Evolutionary conservation across 1,140 invertebrate genomes (phyloP).

Genomic region (Drosophila jambulina): DNA sequence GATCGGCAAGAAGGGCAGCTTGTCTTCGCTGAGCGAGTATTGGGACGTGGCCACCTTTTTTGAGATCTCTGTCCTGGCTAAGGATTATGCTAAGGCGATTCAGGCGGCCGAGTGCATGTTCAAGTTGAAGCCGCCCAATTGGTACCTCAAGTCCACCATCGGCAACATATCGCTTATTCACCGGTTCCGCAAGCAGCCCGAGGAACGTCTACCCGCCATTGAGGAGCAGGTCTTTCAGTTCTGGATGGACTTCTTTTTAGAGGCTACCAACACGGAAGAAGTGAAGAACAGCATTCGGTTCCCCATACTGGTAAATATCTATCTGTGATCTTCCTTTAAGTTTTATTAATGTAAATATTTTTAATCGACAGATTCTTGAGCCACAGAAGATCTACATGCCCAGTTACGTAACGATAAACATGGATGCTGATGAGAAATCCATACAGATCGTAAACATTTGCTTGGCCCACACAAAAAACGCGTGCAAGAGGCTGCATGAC

Average conservation of each 20-base stretch:
- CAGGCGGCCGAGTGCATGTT: conserved; percentile 99
- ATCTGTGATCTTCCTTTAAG: background rate
- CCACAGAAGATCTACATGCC: conserved; percentile 97
- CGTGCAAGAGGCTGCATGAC: conserved; percentile 94
- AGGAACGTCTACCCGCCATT: conserved; percentile 88
- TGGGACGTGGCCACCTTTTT: conserved; percentile 99
- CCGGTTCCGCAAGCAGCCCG: conserved; percentile 93
- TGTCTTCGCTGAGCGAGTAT: conserved; percentile 97
- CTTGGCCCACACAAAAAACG: conserved; percentile 90
- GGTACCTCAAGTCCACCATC: conserved; percentile 99
- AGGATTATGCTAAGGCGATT: conserved; percentile 98
- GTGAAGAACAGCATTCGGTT: conserved; percentile 92
- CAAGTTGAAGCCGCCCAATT: conserved; percentile 98
- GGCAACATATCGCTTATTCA: conserved; percentile 99
- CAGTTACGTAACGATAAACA: conserved; percentile 97
- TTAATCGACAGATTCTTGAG: conserved; percentile 91
- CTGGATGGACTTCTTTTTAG: conserved; percentile 99
- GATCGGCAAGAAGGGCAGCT: conserved; percentile 98
- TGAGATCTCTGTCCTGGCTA: conserved; percentile 98
- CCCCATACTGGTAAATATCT: conserved; percentile 88
- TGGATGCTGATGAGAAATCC: conserved; percentile 96
- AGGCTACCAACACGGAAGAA: conserved; percentile 91
- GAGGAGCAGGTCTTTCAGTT: conserved; percentile 97
- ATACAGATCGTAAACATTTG: conserved; percentile 95
- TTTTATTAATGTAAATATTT: background rate